phyloP scores from a whole-genome alignment of 2,113 vertebrate species.

The Elanus axillaris region DNA sequence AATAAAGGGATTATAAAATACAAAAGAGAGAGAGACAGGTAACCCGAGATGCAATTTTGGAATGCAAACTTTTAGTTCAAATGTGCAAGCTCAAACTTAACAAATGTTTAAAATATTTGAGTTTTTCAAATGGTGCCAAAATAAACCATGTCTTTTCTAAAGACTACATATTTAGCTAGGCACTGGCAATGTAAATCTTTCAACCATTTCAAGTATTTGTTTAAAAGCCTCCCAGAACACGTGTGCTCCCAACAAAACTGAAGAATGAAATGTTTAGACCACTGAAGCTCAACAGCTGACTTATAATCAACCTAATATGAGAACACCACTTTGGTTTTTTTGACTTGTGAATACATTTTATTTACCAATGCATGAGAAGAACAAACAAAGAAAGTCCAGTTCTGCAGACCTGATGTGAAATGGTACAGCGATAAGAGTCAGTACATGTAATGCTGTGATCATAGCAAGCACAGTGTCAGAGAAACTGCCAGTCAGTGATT shows the following conservation, averaged over 20 bases:
- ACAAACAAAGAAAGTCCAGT: conserved; percentile 41
- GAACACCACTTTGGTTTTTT: conserved; percentile 29
- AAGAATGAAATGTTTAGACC: conserved; percentile 72
- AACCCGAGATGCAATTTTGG: conserved; percentile 75
- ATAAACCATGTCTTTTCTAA: conserved; percentile 82
- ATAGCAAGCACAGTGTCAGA: neutral
- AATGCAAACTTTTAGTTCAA: conserved; percentile 74
- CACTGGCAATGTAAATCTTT: conserved; percentile 79
- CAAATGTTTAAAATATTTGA: conserved; percentile 85
- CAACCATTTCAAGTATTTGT: conserved; percentile 81
- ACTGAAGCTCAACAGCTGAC: conserved; percentile 64
- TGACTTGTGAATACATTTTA: conserved; percentile 22
- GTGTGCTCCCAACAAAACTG: conserved; percentile 71
- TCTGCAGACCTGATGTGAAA: conserved; percentile 14
- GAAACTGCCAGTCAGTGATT: neutral
- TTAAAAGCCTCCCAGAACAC: conserved; percentile 78
- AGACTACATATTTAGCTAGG: conserved; percentile 81
- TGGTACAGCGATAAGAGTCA: neutral
- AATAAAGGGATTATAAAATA: conserved; percentile 72
- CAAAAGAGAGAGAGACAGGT: conserved; percentile 64
- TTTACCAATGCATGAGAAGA: conserved; percentile 47
- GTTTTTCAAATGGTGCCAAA: conserved; percentile 80
- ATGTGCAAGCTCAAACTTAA: conserved; percentile 83
- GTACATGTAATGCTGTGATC: neutral
- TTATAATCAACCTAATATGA: conserved; percentile 61